These are phyloP conservation scores for Meiosimyza platycephala DNA, from an alignment of 2,888 invertebrate genomes.

Conservation along the genomic window DNA sequence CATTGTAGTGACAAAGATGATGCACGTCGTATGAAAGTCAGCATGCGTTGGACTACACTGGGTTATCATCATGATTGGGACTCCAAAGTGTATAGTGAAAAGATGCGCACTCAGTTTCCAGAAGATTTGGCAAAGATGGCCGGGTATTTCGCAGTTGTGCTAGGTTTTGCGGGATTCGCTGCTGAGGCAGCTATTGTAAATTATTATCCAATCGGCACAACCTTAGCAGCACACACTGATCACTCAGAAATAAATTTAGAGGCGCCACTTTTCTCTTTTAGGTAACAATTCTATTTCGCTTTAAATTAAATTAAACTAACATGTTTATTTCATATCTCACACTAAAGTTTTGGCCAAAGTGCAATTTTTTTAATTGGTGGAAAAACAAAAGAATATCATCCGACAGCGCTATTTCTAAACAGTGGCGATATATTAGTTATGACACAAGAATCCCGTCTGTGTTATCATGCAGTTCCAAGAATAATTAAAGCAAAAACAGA, in stretches of 20 bases:
- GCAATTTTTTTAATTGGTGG: conserved; percentile 96
- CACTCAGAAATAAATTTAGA: conserved; percentile 87
- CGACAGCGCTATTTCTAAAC: conserved; percentile 78
- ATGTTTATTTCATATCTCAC: conserved; percentile 13
- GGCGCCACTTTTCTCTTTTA: conserved; percentile 92
- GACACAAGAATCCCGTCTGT: conserved; percentile 84
- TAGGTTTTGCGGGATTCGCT: conserved; percentile 71
- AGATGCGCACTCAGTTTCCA: conserved; percentile 77
- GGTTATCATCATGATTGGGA: conserved; percentile 99
- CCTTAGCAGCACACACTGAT: conserved; percentile 93
- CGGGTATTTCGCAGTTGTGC: conserved; percentile 71
- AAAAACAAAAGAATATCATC: conserved; percentile 73
- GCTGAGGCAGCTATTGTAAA: conserved; percentile 97
- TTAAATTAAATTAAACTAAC: background rate
- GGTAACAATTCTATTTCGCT: conserved; percentile 69
- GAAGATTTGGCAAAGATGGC: conserved; percentile 76
- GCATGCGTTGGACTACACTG: conserved; percentile 91
- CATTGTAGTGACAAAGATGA: conserved; percentile 48
- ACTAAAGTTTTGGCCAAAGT: conserved; percentile 88
- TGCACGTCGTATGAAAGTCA: conserved; percentile 60
- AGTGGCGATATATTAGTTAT: conserved; percentile 95
- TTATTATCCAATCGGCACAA: conserved; percentile 93
- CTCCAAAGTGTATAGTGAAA: conserved; percentile 86
- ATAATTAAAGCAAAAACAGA: conserved; percentile 72
- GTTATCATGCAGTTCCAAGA: conserved; percentile 94